Evolutionary conservation across 2,113 vertebrate species (phyloP).

Genomic region (Poeciliopsis retropinna): DNA sequence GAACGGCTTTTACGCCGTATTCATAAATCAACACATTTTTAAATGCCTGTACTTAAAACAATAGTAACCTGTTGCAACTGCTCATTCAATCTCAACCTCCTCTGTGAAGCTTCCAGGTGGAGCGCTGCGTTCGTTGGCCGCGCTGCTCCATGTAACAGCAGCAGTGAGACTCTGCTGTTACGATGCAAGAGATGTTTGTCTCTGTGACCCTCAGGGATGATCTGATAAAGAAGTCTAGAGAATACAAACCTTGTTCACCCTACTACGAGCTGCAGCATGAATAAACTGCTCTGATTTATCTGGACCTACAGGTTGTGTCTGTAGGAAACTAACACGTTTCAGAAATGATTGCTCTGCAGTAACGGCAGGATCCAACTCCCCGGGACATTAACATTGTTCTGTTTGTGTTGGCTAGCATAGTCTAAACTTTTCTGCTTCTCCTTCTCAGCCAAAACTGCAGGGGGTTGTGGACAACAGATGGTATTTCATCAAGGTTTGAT

Average conservation of each 20-base stretch:
- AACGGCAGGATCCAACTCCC: slow-evolving; percentile 20
- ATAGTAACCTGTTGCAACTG: slow-evolving; percentile 5
- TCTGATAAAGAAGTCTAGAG: slow-evolving; percentile 12
- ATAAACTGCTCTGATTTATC: slow-evolving; percentile 18
- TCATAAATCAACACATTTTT: background rate
- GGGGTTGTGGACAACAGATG: slow-evolving; percentile 1
- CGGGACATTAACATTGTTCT: slow-evolving; percentile 20
- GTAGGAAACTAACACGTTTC: slow-evolving; percentile 24
- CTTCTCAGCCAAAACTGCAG: slow-evolving; percentile 16
- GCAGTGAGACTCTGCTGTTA: slow-evolving; percentile 20
- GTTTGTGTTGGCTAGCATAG: slow-evolving; percentile 33
- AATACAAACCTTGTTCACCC: slow-evolving; percentile 5
- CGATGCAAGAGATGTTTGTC: slow-evolving; percentile 37
- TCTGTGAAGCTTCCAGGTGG: slow-evolving; percentile 6
- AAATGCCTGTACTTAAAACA: background rate
- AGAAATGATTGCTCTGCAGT: slow-evolving; percentile 33
- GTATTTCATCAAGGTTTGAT: slow-evolving; percentile 31
- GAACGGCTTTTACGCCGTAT: background rate
- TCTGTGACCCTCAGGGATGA: slow-evolving; percentile 10
- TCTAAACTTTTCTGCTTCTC: slow-evolving; percentile 24
- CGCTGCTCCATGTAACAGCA: background rate
- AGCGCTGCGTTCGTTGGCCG: slow-evolving; percentile 22
- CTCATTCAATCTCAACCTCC: slow-evolving; percentile 1
- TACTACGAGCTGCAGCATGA: slow-evolving; percentile 15
- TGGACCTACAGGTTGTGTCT: slow-evolving; percentile 16